Evolutionary conservation across 2,113 vertebrate genomes (phyloP).

Genomic region (Sphaerodactylus townsendi): DNA sequence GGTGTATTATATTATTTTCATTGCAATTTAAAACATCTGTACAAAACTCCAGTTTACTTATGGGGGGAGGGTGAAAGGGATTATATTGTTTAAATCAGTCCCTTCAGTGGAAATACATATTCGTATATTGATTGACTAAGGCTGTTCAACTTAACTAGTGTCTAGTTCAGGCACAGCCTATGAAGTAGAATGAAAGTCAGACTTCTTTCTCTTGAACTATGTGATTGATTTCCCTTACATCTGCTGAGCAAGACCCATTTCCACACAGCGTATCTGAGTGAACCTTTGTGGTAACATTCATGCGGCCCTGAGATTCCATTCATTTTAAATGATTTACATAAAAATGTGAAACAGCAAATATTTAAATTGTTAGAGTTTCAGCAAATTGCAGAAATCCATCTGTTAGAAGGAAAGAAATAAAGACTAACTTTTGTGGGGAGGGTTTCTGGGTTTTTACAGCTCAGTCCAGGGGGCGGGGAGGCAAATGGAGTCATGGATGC

Average conservation of each 20-base stretch:
- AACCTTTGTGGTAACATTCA: fast-evolving
- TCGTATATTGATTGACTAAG: neutral
- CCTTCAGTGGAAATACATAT: neutral
- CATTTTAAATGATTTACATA: neutral
- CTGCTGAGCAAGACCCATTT: neutral
- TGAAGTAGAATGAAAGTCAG: neutral
- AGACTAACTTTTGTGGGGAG: neutral
- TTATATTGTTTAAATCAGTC: neutral
- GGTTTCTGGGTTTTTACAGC: neutral
- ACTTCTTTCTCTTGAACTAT: neutral
- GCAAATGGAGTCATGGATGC: too few relatives aligned
- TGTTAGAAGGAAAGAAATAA: neutral
- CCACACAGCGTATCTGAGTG: neutral
- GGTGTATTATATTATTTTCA: neutral
- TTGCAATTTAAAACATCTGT: neutral
- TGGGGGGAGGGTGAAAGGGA: neutral
- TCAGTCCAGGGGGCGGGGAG: too few relatives aligned
- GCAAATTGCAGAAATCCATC: neutral
- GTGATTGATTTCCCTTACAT: neutral
- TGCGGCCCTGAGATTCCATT: neutral
- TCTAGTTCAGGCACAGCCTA: neutral
- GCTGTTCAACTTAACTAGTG: neutral
- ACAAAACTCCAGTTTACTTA: neutral
- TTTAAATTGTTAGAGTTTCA: neutral
- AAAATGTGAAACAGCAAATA: neutral